Conservation (phyloP, 2,113 vertebrate genomes). For the Gadus macrocephalus region DNA sequence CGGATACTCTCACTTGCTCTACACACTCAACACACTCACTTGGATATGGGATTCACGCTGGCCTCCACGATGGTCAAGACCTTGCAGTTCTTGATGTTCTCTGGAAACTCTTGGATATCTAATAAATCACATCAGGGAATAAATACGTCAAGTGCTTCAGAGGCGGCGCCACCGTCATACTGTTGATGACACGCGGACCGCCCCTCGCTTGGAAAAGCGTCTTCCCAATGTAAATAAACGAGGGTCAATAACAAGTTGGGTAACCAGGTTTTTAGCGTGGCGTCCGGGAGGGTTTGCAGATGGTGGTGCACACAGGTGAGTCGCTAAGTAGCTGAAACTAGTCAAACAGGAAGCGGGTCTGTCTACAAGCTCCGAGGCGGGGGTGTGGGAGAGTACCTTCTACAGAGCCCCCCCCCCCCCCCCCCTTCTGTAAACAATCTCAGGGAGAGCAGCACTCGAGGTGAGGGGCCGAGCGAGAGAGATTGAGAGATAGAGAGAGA, state of each 20-base stretch:
- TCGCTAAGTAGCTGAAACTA: not conserved
- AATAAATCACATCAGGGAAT: conserved; percentile 26
- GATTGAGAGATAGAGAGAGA: conserved; percentile 1
- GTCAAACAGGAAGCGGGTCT: conserved; percentile 13
- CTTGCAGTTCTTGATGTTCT: conserved; percentile 99
- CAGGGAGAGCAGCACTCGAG: conserved; percentile 5
- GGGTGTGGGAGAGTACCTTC: conserved; percentile 25
- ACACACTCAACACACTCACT: conserved; percentile 86
- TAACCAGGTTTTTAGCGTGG: not conserved
- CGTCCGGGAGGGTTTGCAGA: conserved; percentile 4
- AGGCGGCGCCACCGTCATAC: no score
- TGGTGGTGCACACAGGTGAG: conserved; percentile 28
- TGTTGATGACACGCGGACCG: no score
- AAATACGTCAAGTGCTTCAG: not conserved
- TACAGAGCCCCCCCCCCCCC: conserved; percentile 9
- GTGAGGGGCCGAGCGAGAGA: not conserved
- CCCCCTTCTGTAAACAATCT: conserved; percentile 37
- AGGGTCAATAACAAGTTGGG: no score
- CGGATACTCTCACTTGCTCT: not conserved
- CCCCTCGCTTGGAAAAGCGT: no score
- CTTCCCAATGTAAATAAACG: no score
- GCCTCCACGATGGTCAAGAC: conserved; percentile 91
- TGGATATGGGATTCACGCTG: conserved; percentile 98
- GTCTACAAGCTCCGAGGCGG: conserved; percentile 3
- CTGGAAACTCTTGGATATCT: conserved; percentile 99